phyloP scores from a whole-genome alignment of 2,888 invertebrate species.

The Ariolimax columbianus region DNA sequence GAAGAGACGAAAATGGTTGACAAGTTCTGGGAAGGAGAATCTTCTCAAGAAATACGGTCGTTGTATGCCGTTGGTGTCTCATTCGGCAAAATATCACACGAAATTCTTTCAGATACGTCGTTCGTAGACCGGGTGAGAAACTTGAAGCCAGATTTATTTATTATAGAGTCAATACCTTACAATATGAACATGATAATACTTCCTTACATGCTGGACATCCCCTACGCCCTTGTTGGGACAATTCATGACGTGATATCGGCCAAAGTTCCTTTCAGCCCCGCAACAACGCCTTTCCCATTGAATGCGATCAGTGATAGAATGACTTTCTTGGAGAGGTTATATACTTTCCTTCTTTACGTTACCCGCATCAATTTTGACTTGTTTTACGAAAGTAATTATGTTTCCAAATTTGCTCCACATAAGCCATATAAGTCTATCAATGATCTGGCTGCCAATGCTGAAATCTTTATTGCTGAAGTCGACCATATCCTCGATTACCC shows the following conservation, averaged over 20 bases:
- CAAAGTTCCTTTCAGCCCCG: constrained; percentile 51
- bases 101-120: constrained; percentile 27
- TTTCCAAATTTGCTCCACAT: constrained; percentile 55
- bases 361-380: constrained; percentile 41
- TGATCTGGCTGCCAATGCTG: constrained; percentile 49
- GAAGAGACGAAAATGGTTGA: neutral
- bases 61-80: neutral
- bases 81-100: neutral
- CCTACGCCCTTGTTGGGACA: constrained; percentile 52
- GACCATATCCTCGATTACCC: constrained; percentile 61
- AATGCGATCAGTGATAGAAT: constrained; percentile 38
- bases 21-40: constrained; percentile 15
- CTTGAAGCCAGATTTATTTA: constrained; percentile 50
- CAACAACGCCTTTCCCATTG: constrained; percentile 36
- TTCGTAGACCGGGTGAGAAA: constrained; percentile 36
- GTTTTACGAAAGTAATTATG: constrained; percentile 50
- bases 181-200: constrained; percentile 50
- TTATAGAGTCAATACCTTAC: constrained; percentile 49
- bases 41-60: neutral
- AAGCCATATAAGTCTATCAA: constrained; percentile 51
- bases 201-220: constrained; percentile 51
- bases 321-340: constrained; percentile 49
- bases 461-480: constrained; percentile 55
- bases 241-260: constrained; percentile 38
- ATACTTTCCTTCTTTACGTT: constrained; percentile 18